Conservation (phyloP, 1,140 invertebrate genomes). For the Wiebesia pumilae region DNA sequence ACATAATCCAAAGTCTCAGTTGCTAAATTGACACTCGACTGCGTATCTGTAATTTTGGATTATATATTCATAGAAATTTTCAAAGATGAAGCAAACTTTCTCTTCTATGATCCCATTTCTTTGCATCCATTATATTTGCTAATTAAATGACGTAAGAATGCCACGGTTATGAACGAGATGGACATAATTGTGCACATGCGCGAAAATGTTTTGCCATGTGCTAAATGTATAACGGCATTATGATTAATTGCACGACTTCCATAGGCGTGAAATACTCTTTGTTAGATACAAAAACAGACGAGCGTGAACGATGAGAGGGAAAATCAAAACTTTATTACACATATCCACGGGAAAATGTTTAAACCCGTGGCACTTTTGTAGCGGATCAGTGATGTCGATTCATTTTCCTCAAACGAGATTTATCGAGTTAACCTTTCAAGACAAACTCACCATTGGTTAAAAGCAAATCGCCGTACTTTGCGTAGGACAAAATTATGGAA, state of each 20-base stretch:
- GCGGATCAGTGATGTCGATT: not conserved
- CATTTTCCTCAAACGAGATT: not conserved
- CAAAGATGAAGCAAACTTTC: not conserved
- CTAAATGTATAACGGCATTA: not conserved
- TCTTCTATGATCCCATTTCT: not conserved
- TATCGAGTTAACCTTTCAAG: not conserved
- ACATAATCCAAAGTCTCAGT: conserved; percentile 7
- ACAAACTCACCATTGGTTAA: not conserved
- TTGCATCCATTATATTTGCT: not conserved
- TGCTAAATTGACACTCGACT: not conserved
- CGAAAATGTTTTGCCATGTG: no score
- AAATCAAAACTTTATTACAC: not conserved
- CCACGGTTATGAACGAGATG: no score
- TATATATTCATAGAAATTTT: not conserved
- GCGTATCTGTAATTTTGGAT: no score
- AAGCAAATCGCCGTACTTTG: not conserved
- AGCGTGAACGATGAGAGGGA: not conserved
- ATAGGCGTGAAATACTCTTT: not conserved
- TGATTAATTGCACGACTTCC: not conserved
- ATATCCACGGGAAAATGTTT: not conserved
- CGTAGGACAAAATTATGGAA: not conserved
- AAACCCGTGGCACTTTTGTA: not conserved
- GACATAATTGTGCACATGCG: no score
- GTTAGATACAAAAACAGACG: not conserved
- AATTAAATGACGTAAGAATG: not conserved